Percentiles rank a stretch among this genome's conserved stretches.
Evolutionary conservation across 2,888 invertebrate genomes (phyloP).

Genomic region (Ophioninae sp.): DNA sequence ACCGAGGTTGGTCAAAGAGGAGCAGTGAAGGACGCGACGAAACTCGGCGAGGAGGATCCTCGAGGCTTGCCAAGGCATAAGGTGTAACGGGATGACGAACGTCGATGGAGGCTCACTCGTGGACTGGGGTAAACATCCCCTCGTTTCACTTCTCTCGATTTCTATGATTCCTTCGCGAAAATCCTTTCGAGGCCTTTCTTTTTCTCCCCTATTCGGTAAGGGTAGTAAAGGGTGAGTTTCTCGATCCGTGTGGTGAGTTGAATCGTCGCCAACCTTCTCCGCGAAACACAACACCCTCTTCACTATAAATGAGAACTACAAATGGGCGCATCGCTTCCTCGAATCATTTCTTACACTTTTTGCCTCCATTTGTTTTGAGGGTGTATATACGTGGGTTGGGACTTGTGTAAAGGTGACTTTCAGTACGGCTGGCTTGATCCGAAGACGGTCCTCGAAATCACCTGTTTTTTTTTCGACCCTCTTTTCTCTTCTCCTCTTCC

Average conservation of each 20-base stretch:
- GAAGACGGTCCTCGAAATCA: background rate
- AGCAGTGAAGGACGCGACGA: conserved; percentile 1
- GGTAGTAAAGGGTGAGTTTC: conserved; percentile 11
- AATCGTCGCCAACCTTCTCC: conserved; percentile 57
- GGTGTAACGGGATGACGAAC: conserved; percentile 7
- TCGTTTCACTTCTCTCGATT: background rate
- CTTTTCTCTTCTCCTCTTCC: conserved; percentile 44
- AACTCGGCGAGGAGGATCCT: background rate
- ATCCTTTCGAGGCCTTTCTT: conserved; percentile 10
- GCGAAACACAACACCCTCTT: conserved; percentile 30
- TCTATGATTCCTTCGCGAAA: background rate
- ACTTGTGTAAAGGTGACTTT: background rate
- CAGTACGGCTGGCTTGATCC: background rate
- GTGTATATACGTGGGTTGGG: background rate
- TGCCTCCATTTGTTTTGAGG: background rate
- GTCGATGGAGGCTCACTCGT: background rate
- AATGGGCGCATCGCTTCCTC: conserved; percentile 11
- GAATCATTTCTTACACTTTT: conserved; percentile 3
- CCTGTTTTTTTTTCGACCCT: conserved; percentile 35
- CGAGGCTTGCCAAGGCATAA: conserved; percentile 5
- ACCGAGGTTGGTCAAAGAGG: conserved; percentile 41
- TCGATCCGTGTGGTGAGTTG: conserved; percentile 43
- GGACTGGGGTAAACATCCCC: background rate
- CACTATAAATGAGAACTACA: background rate
- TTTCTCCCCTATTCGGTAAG: background rate